phyloP scores from a whole-genome alignment of 2,888 invertebrate genomes.

The Macaria notata region DNA sequence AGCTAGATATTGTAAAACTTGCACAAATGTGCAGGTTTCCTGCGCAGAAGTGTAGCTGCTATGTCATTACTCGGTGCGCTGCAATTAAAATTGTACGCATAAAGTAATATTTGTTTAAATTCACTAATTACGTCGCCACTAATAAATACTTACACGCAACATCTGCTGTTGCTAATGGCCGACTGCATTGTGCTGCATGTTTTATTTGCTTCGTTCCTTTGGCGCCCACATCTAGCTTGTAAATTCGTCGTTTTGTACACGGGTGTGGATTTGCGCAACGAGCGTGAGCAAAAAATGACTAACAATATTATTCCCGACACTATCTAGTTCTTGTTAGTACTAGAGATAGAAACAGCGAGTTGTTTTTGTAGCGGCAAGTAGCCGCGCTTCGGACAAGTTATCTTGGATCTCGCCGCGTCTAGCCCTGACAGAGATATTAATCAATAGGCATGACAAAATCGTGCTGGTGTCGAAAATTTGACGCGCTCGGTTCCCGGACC shows the following conservation, averaged over 20 bases:
- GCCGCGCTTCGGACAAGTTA: conserved; percentile 39
- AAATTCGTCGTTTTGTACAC: conserved; percentile 47
- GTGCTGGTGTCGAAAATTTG: conserved; percentile 79
- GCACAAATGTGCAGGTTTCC: conserved; percentile 37
- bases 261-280: neutral
- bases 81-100: conserved; percentile 75
- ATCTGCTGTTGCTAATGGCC: conserved; percentile 69
- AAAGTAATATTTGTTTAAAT: conserved; percentile 78
- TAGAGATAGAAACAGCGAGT: neutral
- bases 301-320: neutral
- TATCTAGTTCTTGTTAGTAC: neutral
- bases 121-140: conserved; percentile 74
- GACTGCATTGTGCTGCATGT: conserved; percentile 60
- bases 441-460: conserved; percentile 77
- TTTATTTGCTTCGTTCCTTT: conserved; percentile 57
- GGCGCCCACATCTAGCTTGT: conserved; percentile 51
- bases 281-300: neutral
- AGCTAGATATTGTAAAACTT: conserved; percentile 5
- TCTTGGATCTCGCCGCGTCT: conserved; percentile 58
- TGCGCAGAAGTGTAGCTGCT: conserved; percentile 38
- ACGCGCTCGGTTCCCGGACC: conserved; percentile 64
- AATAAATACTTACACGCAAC: conserved; percentile 76
- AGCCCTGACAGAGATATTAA: conserved; percentile 63
- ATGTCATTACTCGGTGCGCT: conserved; percentile 57
- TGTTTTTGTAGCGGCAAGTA: conserved; percentile 38